Percentiles rank a stretch among this genome's conserved stretches.
Evolutionary conservation across 1,140 invertebrate genomes (phyloP).

Genomic region (Globodera rostochiensis): DNA sequence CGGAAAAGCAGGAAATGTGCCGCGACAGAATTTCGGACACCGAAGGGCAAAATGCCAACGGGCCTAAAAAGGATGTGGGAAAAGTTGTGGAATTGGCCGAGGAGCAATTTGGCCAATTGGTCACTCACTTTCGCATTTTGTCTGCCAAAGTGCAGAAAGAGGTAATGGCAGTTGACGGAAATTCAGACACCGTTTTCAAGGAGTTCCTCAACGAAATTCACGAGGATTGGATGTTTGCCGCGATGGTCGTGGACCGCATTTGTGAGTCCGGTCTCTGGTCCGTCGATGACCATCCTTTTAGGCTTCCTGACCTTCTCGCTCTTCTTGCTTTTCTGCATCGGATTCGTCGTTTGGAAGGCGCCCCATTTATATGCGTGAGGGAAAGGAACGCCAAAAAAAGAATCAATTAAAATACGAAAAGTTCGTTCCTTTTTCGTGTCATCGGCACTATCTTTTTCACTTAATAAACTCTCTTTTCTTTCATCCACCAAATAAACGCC

Average conservation of each 20-base stretch:
- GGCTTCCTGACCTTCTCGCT: slow-evolving; percentile 98
- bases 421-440: too few species aligned
- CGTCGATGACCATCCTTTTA: slow-evolving; percentile 76
- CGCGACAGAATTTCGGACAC: background rate
- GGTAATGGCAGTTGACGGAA: slow-evolving; percentile 45
- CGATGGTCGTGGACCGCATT: slow-evolving; percentile 82
- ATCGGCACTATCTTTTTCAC: too few species aligned
- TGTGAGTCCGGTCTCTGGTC: background rate
- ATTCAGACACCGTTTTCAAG: slow-evolving; percentile 32
- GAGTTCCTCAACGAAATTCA: slow-evolving; percentile 59
- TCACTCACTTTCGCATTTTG: slow-evolving; percentile 94
- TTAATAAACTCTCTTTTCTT: too few species aligned
- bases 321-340: slow-evolving; percentile 94
- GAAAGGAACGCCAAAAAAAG: background rate
- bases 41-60: slow-evolving; percentile 10
- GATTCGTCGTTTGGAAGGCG: slow-evolving; percentile 91
- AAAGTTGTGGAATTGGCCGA: slow-evolving; percentile 32
- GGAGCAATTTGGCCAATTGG: slow-evolving; percentile 81
- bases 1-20: background rate
- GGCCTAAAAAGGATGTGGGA: slow-evolving; percentile 1
- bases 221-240: slow-evolving; percentile 97
- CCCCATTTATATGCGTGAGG: slow-evolving; percentile 89
- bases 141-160: slow-evolving; percentile 67
- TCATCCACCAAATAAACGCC: too few species aligned
- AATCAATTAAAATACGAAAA: too few species aligned